These are phyloP conservation scores for Clistopyga incitator DNA, from an alignment of 2,888 invertebrate species.

Conservation along the genomic window DNA sequence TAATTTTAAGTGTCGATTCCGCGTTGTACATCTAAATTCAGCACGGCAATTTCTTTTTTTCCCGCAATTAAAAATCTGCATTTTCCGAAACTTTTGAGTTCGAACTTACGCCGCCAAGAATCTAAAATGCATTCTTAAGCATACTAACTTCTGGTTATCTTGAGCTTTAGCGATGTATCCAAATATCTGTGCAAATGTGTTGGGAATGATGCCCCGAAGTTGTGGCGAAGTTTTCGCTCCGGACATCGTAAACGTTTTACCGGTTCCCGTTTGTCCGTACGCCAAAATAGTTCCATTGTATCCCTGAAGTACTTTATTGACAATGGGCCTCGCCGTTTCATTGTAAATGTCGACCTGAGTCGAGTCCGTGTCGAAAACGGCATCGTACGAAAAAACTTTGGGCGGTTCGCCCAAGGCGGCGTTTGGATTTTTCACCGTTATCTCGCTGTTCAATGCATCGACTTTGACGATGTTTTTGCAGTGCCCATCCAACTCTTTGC, in stretches of 20 bases:
- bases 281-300: constrained; percentile 98
- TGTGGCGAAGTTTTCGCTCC: constrained; percentile 95
- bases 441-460: constrained; percentile 90
- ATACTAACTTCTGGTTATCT: constrained; percentile 93
- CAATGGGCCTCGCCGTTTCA: constrained; percentile 97
- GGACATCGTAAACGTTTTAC: constrained; percentile 99
- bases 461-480: constrained; percentile 91
- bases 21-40: background rate
- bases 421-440: constrained; percentile 91
- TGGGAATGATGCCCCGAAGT: constrained; percentile 97
- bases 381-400: constrained; percentile 97
- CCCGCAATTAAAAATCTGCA: no score
- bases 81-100: no score
- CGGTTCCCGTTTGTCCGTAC: constrained; percentile 97
- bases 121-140: constrained; percentile 31
- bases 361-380: constrained; percentile 94
- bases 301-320: constrained; percentile 97
- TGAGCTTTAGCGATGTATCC: constrained; percentile 98
- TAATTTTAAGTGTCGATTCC: background rate
- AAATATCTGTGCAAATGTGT: constrained; percentile 99
- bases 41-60: background rate
- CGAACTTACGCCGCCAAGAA: no score
- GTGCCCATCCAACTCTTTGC: constrained; percentile 91
- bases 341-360: constrained; percentile 98
- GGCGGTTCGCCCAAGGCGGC: constrained; percentile 91